Percentiles rank a stretch among this genome's conserved stretches.
Conservation (phyloP, 2,113 vertebrate species). For the Dipodomys ordii region DNA sequence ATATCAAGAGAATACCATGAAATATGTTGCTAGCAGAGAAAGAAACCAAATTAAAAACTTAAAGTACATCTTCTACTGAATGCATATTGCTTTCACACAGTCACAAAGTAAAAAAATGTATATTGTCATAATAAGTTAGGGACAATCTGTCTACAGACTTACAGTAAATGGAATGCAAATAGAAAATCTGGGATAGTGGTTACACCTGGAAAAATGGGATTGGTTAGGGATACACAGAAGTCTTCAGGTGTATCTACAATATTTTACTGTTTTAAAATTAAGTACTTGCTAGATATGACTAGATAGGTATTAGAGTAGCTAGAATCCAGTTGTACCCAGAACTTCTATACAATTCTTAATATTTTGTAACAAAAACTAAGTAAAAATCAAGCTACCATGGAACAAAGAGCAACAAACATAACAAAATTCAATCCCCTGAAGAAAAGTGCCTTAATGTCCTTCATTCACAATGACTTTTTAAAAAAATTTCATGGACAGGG, state of each 20-base stretch:
- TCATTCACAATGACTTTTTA: background rate
- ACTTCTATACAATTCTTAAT: background rate
- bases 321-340: too few species aligned
- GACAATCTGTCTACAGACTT: background rate
- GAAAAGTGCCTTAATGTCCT: background rate
- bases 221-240: background rate
- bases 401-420: slow-evolving; percentile 37
- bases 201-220: slow-evolving; percentile 39
- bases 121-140: background rate
- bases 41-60: slow-evolving; percentile 21
- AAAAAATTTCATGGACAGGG: too few species aligned
- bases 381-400: background rate
- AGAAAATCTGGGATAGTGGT: slow-evolving; percentile 51
- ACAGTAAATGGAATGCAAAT: slow-evolving; percentile 55
- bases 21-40: background rate
- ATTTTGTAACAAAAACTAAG: slow-evolving; percentile 45
- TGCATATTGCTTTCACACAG: background rate
- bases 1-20: background rate
- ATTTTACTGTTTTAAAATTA: slow-evolving; percentile 33
- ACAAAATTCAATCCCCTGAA: slow-evolving; percentile 49
- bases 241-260: slow-evolving; percentile 27
- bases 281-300: slow-evolving; percentile 37
- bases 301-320: background rate
- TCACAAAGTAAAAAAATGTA: background rate
- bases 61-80: background rate